Evolutionary conservation across 2,113 vertebrate genomes (phyloP).

Genomic region (Gorsachius goisagi): DNA sequence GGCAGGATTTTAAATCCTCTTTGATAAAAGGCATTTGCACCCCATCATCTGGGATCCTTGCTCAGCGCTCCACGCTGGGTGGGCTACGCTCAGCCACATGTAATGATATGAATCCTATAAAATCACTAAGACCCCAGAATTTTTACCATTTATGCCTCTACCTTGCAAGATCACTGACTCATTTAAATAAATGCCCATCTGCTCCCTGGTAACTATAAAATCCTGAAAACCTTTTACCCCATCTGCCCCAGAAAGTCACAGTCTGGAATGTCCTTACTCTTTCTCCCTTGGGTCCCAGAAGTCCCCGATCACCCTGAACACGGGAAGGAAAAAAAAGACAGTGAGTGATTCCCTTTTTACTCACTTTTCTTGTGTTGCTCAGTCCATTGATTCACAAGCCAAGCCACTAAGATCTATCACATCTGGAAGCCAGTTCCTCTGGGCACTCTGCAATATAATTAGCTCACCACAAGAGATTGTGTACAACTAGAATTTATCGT

Average conservation of each 20-base stretch:
- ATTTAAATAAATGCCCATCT: background rate
- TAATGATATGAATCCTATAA: background rate
- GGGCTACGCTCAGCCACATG: background rate
- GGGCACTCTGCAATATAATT: background rate
- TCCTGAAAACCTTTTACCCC: background rate
- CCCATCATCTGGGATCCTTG: background rate
- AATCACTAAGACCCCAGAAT: background rate
- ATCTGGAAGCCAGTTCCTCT: background rate
- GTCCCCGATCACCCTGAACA: conserved; percentile 81
- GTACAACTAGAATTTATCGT: background rate
- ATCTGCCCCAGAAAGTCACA: background rate
- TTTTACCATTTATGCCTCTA: background rate
- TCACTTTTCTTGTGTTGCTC: background rate
- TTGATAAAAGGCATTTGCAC: background rate
- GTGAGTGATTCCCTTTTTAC: background rate
- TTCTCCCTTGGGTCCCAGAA: conserved; percentile 82
- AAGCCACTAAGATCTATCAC: background rate
- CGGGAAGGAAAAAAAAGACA: background rate
- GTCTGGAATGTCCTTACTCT: conserved; percentile 70
- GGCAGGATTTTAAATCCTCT: background rate
- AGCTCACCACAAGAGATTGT: background rate
- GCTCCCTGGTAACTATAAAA: background rate
- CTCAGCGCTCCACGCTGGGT: fast-evolving
- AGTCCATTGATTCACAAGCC: background rate
- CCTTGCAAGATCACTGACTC: background rate